These are phyloP conservation scores for Folsomia manolachei DNA, from an alignment of 2,888 invertebrate species.

Conservation along the genomic window DNA sequence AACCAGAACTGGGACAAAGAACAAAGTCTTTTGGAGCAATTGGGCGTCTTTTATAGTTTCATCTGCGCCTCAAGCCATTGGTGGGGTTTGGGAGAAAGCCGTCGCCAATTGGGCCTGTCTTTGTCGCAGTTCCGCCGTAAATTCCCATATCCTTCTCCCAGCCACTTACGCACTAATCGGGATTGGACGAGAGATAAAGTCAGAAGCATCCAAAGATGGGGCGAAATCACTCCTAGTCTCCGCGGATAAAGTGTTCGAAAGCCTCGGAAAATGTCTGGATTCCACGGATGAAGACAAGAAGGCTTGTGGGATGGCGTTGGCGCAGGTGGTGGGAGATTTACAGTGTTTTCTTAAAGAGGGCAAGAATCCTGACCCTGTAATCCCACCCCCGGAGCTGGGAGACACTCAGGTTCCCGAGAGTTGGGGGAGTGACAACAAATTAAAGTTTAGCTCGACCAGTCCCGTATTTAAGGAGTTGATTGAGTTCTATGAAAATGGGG, in stretches of 20 bases:
- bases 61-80: neutral
- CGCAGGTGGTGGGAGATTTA: constrained; percentile 41
- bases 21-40: constrained; percentile 33
- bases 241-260: constrained; percentile 28
- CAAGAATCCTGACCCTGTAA: neutral
- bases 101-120: constrained; percentile 32
- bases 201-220: neutral
- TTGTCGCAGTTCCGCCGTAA: constrained; percentile 25
- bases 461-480: constrained; percentile 31
- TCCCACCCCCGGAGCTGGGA: neutral
- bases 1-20: constrained; percentile 32
- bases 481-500: constrained; percentile 28
- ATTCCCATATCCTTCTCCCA: constrained; percentile 25
- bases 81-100: constrained; percentile 30
- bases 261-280: constrained; percentile 36
- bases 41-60: constrained; percentile 34
- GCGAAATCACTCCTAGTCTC: constrained; percentile 5
- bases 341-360: neutral
- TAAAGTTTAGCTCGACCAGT: constrained; percentile 37
- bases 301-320: constrained; percentile 46
- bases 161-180: constrained; percentile 38
- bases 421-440: constrained; percentile 9
- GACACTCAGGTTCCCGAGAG: neutral
- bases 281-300: constrained; percentile 38
- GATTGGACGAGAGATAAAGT: constrained; percentile 34